Percentiles rank a stretch among this genome's conserved stretches.
Conservation (phyloP, 2,888 invertebrate species). For the Catocala fraxini region DNA sequence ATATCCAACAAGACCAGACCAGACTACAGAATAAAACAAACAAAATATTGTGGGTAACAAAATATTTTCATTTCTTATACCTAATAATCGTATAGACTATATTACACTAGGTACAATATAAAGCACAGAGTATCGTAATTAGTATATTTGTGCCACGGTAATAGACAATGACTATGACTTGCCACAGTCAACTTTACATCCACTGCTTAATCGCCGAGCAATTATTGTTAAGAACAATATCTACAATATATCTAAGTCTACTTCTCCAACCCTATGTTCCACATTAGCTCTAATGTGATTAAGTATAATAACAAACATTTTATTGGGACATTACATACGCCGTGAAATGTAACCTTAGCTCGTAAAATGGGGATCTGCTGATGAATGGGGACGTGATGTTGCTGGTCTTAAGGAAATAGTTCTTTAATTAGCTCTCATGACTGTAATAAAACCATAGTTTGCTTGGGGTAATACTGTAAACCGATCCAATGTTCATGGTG, state of each 20-base stretch:
- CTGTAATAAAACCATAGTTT: conserved; percentile 41
- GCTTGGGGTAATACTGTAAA: conserved; percentile 14
- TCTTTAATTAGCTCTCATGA: conserved; percentile 49
- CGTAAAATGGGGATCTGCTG: conserved; percentile 45
- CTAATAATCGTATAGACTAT: too few species aligned
- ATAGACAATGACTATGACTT: too few species aligned
- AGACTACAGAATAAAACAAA: too few species aligned
- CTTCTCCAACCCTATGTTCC: not conserved
- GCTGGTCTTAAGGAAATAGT: conserved; percentile 45
- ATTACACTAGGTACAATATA: too few species aligned
- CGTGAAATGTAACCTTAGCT: conserved; percentile 53
- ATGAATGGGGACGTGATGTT: conserved; percentile 42
- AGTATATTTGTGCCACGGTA: too few species aligned
- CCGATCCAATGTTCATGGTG: not conserved
- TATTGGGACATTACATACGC: conserved; percentile 66
- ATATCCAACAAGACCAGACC: too few species aligned
- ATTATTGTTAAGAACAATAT: not conserved
- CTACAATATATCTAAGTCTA: not conserved
- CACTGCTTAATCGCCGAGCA: too few species aligned
- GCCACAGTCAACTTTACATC: too few species aligned
- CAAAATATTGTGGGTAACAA: too few species aligned
- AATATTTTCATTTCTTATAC: too few species aligned
- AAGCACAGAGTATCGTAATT: too few species aligned
- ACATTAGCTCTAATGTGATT: conserved; percentile 64
- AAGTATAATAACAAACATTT: conserved; percentile 74